Base-by-base conservation (phyloP, 2,888 invertebrate genomes). In the Tinea semifulvella region DNA sequence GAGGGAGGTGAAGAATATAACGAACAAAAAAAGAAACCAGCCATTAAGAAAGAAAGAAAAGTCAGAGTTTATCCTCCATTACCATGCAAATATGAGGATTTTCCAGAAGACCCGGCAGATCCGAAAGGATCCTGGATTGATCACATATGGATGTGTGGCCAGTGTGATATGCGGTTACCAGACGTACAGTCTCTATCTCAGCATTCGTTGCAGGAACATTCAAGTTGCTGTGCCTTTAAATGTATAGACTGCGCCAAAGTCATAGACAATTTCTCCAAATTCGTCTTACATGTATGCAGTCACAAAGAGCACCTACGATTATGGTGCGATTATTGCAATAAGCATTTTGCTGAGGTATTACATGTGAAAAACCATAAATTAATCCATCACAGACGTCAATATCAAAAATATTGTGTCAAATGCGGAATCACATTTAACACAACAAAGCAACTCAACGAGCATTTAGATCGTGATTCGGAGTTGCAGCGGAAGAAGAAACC, bases 101-200 rank as follows among this genome's bases (percentile, higher is more conserved):
- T n/a, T n/a, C n/a, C n/a, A n/a, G n/a, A n/a, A n/a, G n/a, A n/a
- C n/a, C n/a, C n/a, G n/a, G n/a, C n/a, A n/a, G n/a, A n/a, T n/a
- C n/a, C n/a, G n/a, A n/a, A n/a, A n/a, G n/a, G 61, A 0, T 65
- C 69, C 1, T 80, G 80, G 80, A 71, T 72, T 0, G 65, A 73
- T 7, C 71, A 70, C 16, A 61, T 65, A 42, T 79, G 76, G 50
- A 57, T 67, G 0, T 80, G 80, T 54, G 75, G 69, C 0, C 61
- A 60, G 22, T 80, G 80, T 26, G 76, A 77, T 46, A 75, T 76
- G 0, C 63, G 68, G 19, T 79, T 74, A 46, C 71, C 71, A 43
- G 74, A 69, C 39, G 57, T 76, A 3, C 54, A 63, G 11, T 69
- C 69, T 0, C 45, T 80, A 40, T 62, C 74, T 39, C 60, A 79